Evolutionary conservation across 2,888 invertebrate species (phyloP), one percentile per base, ranked within the genome.

Genomic region (Tenthredo amoena): DNA sequence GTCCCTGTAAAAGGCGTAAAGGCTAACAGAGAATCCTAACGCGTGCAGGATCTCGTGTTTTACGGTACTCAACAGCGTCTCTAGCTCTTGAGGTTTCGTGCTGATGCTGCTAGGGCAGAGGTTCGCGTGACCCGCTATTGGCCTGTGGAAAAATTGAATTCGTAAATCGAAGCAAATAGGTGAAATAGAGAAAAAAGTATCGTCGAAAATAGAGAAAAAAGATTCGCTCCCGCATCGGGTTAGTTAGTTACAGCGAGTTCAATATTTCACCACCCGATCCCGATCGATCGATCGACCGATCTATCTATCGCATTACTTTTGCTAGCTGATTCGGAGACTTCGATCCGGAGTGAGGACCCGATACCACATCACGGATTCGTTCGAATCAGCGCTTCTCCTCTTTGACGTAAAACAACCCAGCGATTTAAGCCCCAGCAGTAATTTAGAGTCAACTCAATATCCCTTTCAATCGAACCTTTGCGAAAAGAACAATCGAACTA

Each of bases 11-110:
- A 99, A 99, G 0, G 99, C 99, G 94, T 98, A 99, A 50, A 99
- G 95, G 65, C 99, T 99, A 1, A 99, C 98, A 18, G 99, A 99
- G 94, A 99, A 99, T 0, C 99, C 99, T 79, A 99, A 94, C 0
- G 99, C 99, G 94, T 99, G 99, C 0, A 99, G 95, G 93, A 99
- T 99, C 94, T 99, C 99, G 93, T 99, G 99, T 92, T 99, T 99
- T 18, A 99, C 99, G 0, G 99, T 99, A 1, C 99, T 99, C 89
- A 99, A 94, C 2, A 99, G 95, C 0, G 98, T 98, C 89, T 98
- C 98, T 89, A 99, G 94, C 92, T 99, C 99, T 89, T 99, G 97
- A 76, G 97, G 96, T 91, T 98, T 98, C 26, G 98, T 98, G 86
- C 98, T 98, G 87, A 99, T 97, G 90, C 98, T 98, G 31, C 97